These are phyloP conservation scores for Antheraea assamensis DNA, from an alignment of 2,888 invertebrate species.

Conservation along the genomic window DNA sequence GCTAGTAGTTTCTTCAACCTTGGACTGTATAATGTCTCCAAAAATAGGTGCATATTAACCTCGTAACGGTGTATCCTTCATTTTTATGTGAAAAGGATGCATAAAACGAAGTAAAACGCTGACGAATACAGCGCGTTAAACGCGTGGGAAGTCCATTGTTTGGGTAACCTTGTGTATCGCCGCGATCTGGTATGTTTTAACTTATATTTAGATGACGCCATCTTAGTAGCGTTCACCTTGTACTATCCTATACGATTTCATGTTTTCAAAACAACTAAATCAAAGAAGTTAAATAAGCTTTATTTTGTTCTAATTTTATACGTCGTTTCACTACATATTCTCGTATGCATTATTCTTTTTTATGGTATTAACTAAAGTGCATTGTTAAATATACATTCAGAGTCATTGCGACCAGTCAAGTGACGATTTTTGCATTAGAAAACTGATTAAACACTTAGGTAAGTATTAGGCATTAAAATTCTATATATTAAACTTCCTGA, in stretches of 20 bases:
- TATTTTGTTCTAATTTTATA: too few relatives aligned
- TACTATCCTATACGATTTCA: neutral
- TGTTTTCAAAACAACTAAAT: neutral
- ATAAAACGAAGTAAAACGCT: constrained; percentile 5
- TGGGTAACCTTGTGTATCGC: constrained; percentile 9
- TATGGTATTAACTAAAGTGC: too few relatives aligned
- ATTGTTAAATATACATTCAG: too few relatives aligned
- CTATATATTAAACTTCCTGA: too few relatives aligned
- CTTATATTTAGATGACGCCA: constrained; percentile 15
- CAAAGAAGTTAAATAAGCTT: neutral
- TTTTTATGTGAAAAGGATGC: constrained; percentile 14
- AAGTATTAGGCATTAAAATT: too few relatives aligned
- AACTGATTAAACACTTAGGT: too few relatives aligned
- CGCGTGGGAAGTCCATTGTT: constrained; percentile 12
- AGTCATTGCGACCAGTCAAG: too few relatives aligned
- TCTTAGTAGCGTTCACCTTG: neutral
- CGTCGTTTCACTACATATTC: too few relatives aligned
- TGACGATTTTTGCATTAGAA: too few relatives aligned
- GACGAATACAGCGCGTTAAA: neutral
- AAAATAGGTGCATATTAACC: constrained; percentile 3
- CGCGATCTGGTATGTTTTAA: constrained; percentile 14
- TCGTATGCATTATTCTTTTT: too few relatives aligned
- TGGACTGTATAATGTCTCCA: neutral
- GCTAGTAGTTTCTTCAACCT: neutral
- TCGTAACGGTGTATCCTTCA: constrained; percentile 9